Base-by-base conservation (phyloP, 2,797 vertebrate genomes). In the Rhinophrynus dorsalis region DNA sequence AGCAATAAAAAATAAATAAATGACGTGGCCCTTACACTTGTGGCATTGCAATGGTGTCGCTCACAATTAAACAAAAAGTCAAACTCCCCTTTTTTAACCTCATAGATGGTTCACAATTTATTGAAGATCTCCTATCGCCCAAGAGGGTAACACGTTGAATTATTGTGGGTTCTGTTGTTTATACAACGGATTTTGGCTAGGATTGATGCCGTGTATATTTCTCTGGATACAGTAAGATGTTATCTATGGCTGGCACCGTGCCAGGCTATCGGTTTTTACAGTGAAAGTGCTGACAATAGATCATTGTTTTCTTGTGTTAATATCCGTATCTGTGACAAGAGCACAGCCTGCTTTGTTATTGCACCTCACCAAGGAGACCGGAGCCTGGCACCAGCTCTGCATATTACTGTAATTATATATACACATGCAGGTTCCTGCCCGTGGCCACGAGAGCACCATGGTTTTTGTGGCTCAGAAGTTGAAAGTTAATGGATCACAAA, bases 261-360 rank as follows among this genome's bases (percentile, higher is more conserved):
- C 8, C 6, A 29, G 50, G 51, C 24, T n/a, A 27, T 27, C 10
- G n/a, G 30, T 13, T 38, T 64, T 51, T 21, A 27, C n/a, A 23
- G 30, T 18, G 32, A 11, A 5, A 54, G 15, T 12, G 32, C 6
- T 35, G 15, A 67, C 65, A 67, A 58, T 38, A 30, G 13, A 32
- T 20, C 54, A 50, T 67, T 67, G 54, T 58, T 17, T 10, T 58
- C 50, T 10, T 66, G 37, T 40, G 37, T 52, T 21, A 37, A 54
- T 33, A 42, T 15, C 27, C 51, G 30, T 37, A 66, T 45, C 51
- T 55, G 37, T 3, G 3, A 13, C 15, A 21, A 23, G 15, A 30
- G 23, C 55, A 42, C 37, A 44, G 35, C 4, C 15, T 24, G 27
- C 32, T 29, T 67, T 54, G 35, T 57, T n/a, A 40, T 1, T 27